These are phyloP conservation scores for Petrosia ficiformis DNA, from an alignment of 37 sponge, comb jelly and placozoan species.

Conservation along the genomic window DNA sequence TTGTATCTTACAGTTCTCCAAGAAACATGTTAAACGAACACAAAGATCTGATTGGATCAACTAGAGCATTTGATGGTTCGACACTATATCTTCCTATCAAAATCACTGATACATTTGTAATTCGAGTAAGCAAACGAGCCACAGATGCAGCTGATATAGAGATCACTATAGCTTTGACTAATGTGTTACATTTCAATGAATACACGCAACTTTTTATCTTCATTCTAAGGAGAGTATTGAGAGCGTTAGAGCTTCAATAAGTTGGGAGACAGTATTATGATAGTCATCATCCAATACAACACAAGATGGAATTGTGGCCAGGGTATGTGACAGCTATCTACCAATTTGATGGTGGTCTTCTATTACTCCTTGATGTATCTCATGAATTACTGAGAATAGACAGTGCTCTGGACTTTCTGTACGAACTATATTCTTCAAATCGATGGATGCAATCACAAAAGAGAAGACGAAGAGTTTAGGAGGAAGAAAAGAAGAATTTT, in stretches of 20 bases:
- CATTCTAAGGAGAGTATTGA: slow-evolving; percentile 64
- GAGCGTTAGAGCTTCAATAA: slow-evolving; percentile 65
- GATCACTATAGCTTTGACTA: slow-evolving; percentile 60
- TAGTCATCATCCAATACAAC: slow-evolving; percentile 81
- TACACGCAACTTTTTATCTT: slow-evolving; percentile 77
- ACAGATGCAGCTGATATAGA: slow-evolving; percentile 65
- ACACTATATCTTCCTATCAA: slow-evolving; percentile 74
- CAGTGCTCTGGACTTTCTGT: slow-evolving; percentile 81
- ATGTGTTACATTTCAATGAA: slow-evolving; percentile 44
- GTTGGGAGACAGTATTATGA: slow-evolving; percentile 64
- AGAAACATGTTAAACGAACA: slow-evolving; percentile 52
- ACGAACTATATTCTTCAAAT: too few species aligned
- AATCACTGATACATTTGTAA: slow-evolving; percentile 63
- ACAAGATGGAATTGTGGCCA: slow-evolving; percentile 85
- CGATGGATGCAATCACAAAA: too few species aligned
- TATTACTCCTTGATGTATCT: slow-evolving; percentile 77
- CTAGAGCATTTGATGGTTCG: slow-evolving; percentile 87
- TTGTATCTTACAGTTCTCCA: slow-evolving; percentile 28
- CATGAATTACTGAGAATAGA: slow-evolving; percentile 84
- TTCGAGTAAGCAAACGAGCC: slow-evolving; percentile 5
- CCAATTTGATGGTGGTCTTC: slow-evolving; percentile 75
- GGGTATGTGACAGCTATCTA: slow-evolving; percentile 86
- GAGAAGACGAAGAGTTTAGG: too few species aligned
- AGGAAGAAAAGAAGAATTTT: too few species aligned
- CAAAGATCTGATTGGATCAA: slow-evolving; percentile 68